These are phyloP conservation scores for Callipepla californica DNA, from an alignment of 2,113 vertebrate species.

Conservation along the genomic window DNA sequence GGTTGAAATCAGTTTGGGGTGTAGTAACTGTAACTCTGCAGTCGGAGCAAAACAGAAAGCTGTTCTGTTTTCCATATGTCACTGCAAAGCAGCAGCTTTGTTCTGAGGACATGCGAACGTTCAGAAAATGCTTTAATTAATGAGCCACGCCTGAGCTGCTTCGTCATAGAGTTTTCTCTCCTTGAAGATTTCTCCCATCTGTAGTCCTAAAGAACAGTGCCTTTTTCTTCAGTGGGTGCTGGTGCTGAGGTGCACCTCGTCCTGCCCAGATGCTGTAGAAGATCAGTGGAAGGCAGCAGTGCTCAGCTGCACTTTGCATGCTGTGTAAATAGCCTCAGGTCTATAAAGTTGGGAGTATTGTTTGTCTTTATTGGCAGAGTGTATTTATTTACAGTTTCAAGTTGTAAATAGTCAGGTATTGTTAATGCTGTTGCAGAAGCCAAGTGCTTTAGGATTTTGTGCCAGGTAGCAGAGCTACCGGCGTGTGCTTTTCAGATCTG, in stretches of 20 bases:
- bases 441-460: neutral
- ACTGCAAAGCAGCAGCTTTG: neutral
- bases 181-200: neutral
- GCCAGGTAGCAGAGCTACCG: neutral
- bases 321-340: neutral
- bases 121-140: neutral
- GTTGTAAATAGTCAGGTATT: neutral
- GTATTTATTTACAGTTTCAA: neutral
- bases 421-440: neutral
- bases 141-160: neutral
- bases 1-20: neutral
- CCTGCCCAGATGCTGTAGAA: neutral
- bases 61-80: neutral
- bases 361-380: neutral
- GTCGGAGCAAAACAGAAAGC: slow-evolving; percentile 13
- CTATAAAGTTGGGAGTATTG: neutral
- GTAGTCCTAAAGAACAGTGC: neutral
- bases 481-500: neutral
- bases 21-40: neutral
- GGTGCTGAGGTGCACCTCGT: neutral
- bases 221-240: neutral
- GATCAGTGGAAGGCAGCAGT: neutral
- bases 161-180: neutral
- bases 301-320: neutral
- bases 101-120: neutral